A percentile compares a stretch with the other conserved stretches of the same genome.
These are phyloP conservation scores for Cataglyphis rosenhaueri DNA, from an alignment of 2,888 invertebrate genomes.

Conservation along the genomic window DNA sequence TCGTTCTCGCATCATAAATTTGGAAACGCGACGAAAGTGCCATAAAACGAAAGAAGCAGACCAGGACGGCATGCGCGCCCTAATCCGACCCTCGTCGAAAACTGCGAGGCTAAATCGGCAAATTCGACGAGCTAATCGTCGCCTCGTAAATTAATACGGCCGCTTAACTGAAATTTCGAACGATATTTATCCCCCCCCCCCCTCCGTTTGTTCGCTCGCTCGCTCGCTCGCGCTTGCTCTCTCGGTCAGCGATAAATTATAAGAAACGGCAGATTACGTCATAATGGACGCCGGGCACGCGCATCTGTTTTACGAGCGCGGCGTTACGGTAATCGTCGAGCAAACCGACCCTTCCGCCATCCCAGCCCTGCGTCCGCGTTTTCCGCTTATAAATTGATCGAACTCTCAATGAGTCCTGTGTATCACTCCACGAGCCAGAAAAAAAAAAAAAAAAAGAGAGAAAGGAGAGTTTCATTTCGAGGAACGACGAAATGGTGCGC, in stretches of 20 bases:
- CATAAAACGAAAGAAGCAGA: constrained; percentile 40
- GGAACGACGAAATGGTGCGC: constrained; percentile 49
- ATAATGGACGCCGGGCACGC: constrained; percentile 61
- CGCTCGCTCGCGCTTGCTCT: not conserved
- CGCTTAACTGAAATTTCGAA: constrained; percentile 53
- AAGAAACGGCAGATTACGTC: constrained; percentile 52
- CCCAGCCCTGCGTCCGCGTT: constrained; percentile 69
- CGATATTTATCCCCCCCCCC: constrained; percentile 29
- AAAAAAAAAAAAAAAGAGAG: not conserved
- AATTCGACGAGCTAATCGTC: constrained; percentile 54
- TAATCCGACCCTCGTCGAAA: constrained; percentile 43
- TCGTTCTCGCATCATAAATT: constrained; percentile 45
- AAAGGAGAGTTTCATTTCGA: constrained; percentile 37
- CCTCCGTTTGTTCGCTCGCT: not conserved
- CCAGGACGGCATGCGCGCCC: constrained; percentile 27
- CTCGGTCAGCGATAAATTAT: constrained; percentile 38
- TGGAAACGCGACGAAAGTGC: constrained; percentile 31
- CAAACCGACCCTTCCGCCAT: constrained; percentile 72
- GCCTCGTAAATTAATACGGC: constrained; percentile 47
- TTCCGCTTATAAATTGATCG: constrained; percentile 76
- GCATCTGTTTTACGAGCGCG: constrained; percentile 75
- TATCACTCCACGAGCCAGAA: constrained; percentile 44
- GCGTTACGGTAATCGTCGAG: constrained; percentile 79
- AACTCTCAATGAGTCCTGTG: constrained; percentile 71
- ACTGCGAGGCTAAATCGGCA: constrained; percentile 40